Base-by-base conservation (phyloP, 1,140 invertebrate species). In the Patella vulgata region DNA sequence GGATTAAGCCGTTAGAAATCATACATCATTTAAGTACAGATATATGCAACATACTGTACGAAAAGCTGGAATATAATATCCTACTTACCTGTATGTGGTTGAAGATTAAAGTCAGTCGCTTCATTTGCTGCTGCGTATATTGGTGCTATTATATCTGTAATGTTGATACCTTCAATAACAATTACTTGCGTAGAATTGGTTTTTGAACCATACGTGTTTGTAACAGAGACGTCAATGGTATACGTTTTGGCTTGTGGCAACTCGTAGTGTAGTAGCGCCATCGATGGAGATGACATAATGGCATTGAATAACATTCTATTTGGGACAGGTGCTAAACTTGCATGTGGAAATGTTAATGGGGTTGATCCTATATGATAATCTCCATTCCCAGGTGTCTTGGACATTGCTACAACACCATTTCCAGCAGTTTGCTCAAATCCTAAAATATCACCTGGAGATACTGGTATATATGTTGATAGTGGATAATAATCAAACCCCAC, bases 41-140 rank as follows among this genome's bases (percentile, higher is more conserved):
- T n/a, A n/a, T n/a, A n/a, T n/a, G n/a, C n/a, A n/a, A n/a, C n/a
- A n/a, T n/a, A n/a, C n/a, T n/a, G n/a, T n/a, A n/a, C n/a, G n/a
- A n/a, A n/a, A n/a, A n/a, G n/a, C n/a, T n/a, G n/a, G n/a, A n/a
- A n/a, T n/a, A n/a, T n/a, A n/a, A n/a, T n/a, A n/a, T n/a, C n/a
- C n/a, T n/a, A n/a, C n/a, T 36, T 60, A 77, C 74, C 74, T 71
- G 72, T 73, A 44, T 77, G 75, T 4, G 65, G 66, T 25, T 51
- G 27, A 2, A 74, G 30, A 14, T 53, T 28, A 40, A 72, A 66
- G 14, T 33, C 40, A 4, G 58, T 51, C 0, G 40, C 2, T 0
- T 43, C 44, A 1, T 52, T 51, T 17, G 61, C 69, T 14, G 30
- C 56, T 5, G 48, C 55, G 57, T 66, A 78, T 3, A 6, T n/a